Conservation (phyloP, 2,888 invertebrate species). For the Acanthopleura granulata region DNA sequence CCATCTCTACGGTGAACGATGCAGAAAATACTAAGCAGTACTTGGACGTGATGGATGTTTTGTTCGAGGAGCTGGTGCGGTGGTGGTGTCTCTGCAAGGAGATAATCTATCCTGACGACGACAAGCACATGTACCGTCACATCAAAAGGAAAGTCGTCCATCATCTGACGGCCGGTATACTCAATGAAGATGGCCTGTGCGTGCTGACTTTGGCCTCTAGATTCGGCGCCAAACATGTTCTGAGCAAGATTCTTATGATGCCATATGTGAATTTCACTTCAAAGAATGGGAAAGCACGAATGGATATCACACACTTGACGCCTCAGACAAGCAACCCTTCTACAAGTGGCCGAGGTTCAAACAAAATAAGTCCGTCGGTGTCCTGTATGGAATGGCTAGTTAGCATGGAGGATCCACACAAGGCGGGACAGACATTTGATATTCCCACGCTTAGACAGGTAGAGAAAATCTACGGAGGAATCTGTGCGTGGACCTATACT, state of each 20-base stretch:
- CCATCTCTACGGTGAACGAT: constrained; percentile 39
- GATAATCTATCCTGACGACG: constrained; percentile 46
- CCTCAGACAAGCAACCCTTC: constrained; percentile 44
- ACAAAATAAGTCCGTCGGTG: constrained; percentile 15
- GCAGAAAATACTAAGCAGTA: constrained; percentile 31
- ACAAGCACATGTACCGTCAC: constrained; percentile 32
- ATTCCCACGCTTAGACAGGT: constrained; percentile 57
- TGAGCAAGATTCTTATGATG: constrained; percentile 52
- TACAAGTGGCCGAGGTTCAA: background rate
- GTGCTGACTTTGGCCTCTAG: constrained; percentile 55
- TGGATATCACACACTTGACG: constrained; percentile 59
- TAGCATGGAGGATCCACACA: constrained; percentile 39
- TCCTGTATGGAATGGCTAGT: constrained; percentile 62
- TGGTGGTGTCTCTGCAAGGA: constrained; percentile 60
- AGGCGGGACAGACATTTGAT: constrained; percentile 57
- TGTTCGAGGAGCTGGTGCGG: constrained; percentile 42
- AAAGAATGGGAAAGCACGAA: constrained; percentile 28
- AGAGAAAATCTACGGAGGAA: constrained; percentile 54
- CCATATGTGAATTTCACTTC: constrained; percentile 50
- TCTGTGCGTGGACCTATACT: constrained; percentile 57
- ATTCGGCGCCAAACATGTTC: constrained; percentile 48
- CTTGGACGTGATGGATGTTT: constrained; percentile 42
- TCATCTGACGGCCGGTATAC: constrained; percentile 44
- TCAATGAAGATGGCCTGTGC: constrained; percentile 50
- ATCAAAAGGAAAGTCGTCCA: constrained; percentile 46